A percentile compares a stretch with the other conserved stretches of the same genome.
Conservation (phyloP, 2,113 vertebrate species). For the Dicaeum eximium region DNA sequence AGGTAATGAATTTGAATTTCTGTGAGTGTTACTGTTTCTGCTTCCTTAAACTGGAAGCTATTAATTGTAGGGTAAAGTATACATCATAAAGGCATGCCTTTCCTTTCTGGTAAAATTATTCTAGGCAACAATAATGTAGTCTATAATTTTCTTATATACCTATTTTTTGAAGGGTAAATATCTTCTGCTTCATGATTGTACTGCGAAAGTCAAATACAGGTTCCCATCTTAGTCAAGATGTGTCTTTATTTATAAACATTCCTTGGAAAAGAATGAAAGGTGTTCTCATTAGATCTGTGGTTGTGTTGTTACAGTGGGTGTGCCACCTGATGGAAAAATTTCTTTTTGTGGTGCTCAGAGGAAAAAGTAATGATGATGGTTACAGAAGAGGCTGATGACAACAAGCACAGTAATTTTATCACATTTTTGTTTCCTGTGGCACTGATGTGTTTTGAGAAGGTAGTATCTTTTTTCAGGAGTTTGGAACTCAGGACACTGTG, state of each 20-base stretch:
- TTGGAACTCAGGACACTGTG: not conserved
- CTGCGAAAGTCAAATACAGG: not conserved
- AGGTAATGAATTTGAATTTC: conserved; percentile 74
- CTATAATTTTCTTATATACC: not conserved
- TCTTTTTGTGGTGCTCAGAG: not conserved
- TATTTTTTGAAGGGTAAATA: not conserved
- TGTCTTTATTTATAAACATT: not conserved
- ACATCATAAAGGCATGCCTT: not conserved
- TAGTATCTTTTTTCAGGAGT: not conserved
- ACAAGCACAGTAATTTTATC: not conserved
- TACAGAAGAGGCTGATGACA: not conserved
- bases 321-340: not conserved
- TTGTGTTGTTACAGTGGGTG: not conserved
- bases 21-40: not conserved
- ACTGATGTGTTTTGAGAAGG: not conserved
- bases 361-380: not conserved
- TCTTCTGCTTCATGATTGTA: not conserved
- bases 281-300: not conserved
- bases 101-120: not conserved
- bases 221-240: not conserved
- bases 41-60: not conserved
- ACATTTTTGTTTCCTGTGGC: not conserved
- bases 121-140: not conserved
- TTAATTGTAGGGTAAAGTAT: not conserved
- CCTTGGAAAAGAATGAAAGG: not conserved